A percentile compares a stretch with the other conserved stretches of the same genome.
Evolutionary conservation across 2,888 invertebrate species (phyloP).

Genomic region (Stenodema calcarata): DNA sequence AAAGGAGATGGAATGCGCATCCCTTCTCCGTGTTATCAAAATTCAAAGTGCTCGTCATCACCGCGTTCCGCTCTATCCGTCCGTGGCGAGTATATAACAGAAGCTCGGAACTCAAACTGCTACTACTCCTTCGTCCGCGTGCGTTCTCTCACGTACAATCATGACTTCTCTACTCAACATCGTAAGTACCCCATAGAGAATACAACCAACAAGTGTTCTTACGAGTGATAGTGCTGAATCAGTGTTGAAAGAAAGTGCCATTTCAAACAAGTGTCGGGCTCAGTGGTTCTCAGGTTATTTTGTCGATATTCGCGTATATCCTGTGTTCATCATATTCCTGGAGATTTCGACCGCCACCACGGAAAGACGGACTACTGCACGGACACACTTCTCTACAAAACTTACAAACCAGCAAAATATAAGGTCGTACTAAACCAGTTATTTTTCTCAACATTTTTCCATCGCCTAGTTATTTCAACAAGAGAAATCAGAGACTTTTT

Average conservation of each 20-base stretch:
- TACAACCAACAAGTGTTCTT: background rate
- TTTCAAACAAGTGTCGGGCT: background rate
- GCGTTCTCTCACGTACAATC: background rate
- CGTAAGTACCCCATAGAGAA: conserved; percentile 37
- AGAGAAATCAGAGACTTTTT: background rate
- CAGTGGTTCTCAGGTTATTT: background rate
- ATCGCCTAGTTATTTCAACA: background rate
- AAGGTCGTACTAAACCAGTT: background rate
- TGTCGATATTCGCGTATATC: too few species aligned
- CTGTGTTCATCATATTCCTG: background rate
- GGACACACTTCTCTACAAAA: background rate
- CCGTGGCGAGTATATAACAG: conserved; percentile 44
- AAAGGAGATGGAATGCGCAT: conserved; percentile 2
- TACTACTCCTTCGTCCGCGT: background rate
- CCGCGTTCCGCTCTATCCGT: conserved; percentile 44
- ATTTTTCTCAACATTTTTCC: background rate
- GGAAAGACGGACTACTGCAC: background rate
- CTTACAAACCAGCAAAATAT: background rate
- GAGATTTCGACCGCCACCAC: background rate
- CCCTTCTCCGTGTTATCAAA: conserved; percentile 11
- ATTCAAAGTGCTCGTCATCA: background rate
- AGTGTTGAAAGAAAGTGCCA: background rate
- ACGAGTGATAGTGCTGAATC: background rate
- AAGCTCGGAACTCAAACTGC: background rate
- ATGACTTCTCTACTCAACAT: conserved; percentile 37